phyloP scores from a whole-genome alignment of 2,888 invertebrate genomes.

The Pterobdella sp. region DNA sequence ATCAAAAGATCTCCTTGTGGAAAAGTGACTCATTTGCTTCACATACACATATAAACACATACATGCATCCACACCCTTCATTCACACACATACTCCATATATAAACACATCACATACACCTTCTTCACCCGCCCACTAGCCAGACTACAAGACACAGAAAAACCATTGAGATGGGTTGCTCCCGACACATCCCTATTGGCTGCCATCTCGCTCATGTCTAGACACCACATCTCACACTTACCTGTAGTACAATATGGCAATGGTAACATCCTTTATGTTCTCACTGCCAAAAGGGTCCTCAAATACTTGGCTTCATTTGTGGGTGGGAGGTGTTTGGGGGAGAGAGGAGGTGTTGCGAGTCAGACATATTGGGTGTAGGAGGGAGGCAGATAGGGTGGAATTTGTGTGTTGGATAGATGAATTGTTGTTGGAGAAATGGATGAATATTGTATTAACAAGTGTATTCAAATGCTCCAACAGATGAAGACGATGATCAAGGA shows the following conservation, averaged over 20 bases:
- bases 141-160: conserved; percentile 74
- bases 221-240: conserved; percentile 88
- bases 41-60: conserved; percentile 2
- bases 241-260: conserved; percentile 91
- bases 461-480: not conserved
- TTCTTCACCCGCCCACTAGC: conserved; percentile 50
- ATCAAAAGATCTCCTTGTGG: conserved; percentile 23
- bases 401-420: not conserved
- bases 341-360: not conserved
- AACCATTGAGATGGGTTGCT: conserved; percentile 78
- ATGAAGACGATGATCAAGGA: conserved; percentile 22
- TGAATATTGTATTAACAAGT: too few species aligned
- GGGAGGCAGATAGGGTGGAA: not conserved
- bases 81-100: not conserved
- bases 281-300: conserved; percentile 94
- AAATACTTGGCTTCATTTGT: conserved; percentile 96
- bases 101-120: not conserved
- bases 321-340: conserved; percentile 56
- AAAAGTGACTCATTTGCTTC: conserved; percentile 18
- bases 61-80: conserved; percentile 14
- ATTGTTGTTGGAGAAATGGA: not conserved
- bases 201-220: conserved; percentile 82
- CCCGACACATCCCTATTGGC: conserved; percentile 74
- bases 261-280: conserved; percentile 92
- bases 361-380: not conserved